A percentile compares a stretch with the other conserved stretches of the same genome.
Evolutionary conservation across 2,888 invertebrate species (phyloP).

Genomic region (Polylopha cassiicola): DNA sequence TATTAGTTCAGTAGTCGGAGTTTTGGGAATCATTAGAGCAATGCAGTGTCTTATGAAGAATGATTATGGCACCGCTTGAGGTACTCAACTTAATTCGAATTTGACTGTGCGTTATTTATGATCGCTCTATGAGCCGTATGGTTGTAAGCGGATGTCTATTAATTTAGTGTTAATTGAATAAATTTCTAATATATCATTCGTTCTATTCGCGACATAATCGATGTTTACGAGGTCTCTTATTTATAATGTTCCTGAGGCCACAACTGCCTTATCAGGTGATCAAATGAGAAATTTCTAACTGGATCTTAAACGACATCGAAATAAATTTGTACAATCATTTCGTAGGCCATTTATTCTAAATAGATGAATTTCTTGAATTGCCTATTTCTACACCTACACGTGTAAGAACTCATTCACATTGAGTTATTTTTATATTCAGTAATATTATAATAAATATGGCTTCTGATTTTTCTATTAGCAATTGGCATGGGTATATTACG

Average conservation of each 20-base stretch:
- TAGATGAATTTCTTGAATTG: constrained; percentile 48
- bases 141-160: constrained; percentile 35
- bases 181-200: constrained; percentile 35
- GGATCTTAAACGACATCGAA: constrained; percentile 43
- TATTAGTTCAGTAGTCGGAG: constrained; percentile 76
- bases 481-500: too few relatives aligned
- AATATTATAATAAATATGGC: background rate
- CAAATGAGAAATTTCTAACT: constrained; percentile 33
- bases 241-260: constrained; percentile 20
- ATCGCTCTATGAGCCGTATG: constrained; percentile 28
- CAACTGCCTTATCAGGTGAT: constrained; percentile 18
- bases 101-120: constrained; percentile 65
- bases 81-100: constrained; percentile 71
- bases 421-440: constrained; percentile 27
- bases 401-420: constrained; percentile 37
- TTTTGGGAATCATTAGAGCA: constrained; percentile 72
- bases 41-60: constrained; percentile 71
- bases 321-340: constrained; percentile 58
- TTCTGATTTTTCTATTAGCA: too few relatives aligned
- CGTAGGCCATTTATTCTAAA: constrained; percentile 44
- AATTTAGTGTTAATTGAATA: constrained; percentile 49
- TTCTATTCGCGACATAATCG: constrained; percentile 27
- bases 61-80: constrained; percentile 61
- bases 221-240: constrained; percentile 27
- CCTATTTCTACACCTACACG: constrained; percentile 52